Conservation (phyloP, 2,113 vertebrate genomes). For the Pavo muticus region DNA sequence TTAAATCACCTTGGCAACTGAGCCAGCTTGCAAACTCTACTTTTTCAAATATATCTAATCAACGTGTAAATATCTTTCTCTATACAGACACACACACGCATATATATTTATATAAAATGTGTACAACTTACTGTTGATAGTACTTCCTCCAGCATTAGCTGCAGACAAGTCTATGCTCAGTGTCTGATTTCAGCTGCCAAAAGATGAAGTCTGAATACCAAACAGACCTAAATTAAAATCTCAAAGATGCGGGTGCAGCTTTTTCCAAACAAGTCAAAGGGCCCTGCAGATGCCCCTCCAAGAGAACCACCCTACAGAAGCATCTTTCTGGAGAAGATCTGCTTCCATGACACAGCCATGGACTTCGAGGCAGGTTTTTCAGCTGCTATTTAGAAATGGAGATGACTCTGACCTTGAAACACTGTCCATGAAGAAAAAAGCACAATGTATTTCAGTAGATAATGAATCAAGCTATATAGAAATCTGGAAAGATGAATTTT, state of each 20-base stretch:
- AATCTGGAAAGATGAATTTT: background rate
- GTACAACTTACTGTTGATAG: background rate
- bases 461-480: background rate
- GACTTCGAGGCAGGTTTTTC: background rate
- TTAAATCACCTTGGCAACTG: background rate
- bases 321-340: background rate
- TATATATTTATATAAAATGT: background rate
- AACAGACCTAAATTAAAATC: background rate
- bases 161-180: background rate
- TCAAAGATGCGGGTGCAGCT: background rate
- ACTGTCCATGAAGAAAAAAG: background rate
- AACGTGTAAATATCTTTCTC: background rate
- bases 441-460: background rate
- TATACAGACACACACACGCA: rapidly evolving
- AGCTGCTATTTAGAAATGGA: background rate
- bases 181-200: background rate
- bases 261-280: background rate
- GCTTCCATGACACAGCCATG: background rate
- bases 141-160: background rate
- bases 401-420: background rate
- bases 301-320: background rate
- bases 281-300: rapidly evolving
- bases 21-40: background rate
- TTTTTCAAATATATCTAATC: background rate
- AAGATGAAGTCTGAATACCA: background rate